Evolutionary conservation across 1,140 invertebrate species (phyloP).

Genomic region (Glossosoma conforme): DNA sequence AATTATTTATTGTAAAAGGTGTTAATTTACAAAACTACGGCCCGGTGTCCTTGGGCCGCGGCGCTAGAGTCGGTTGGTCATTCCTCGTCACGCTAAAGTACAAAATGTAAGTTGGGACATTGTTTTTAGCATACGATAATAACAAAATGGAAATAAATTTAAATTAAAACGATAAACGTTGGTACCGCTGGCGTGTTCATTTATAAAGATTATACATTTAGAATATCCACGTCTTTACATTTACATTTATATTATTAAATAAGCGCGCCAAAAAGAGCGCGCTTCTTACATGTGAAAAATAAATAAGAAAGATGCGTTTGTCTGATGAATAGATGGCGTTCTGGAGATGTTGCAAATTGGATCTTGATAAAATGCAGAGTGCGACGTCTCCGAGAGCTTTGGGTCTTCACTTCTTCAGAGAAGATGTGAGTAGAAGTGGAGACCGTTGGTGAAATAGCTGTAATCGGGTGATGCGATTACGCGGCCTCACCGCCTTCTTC

Average conservation of each 20-base stretch:
- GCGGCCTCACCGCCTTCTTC: conserved; percentile 62
- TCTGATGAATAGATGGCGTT: neutral
- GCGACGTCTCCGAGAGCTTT: conserved; percentile 6
- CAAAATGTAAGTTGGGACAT: conserved; percentile 25
- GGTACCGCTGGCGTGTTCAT: conserved; percentile 20
- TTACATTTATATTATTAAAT: no score
- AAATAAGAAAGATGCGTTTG: conserved; percentile 14
- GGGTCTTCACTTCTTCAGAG: neutral
- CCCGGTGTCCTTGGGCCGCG: conserved; percentile 9
- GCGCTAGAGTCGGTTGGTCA: conserved; percentile 16
- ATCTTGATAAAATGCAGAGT: conserved; percentile 7
- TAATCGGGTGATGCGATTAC: conserved; percentile 40
- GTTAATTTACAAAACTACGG: conserved; percentile 25
- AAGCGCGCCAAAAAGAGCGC: conserved; percentile 7
- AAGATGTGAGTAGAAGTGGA: neutral
- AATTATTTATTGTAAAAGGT: conserved; percentile 30
- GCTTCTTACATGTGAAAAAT: conserved; percentile 17
- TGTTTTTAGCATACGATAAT: conserved; percentile 26
- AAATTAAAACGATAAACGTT: conserved; percentile 23
- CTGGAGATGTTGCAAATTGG: conserved; percentile 1
- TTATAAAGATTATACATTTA: conserved; percentile 16
- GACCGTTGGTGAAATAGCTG: no score
- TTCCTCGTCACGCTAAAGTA: conserved; percentile 22
- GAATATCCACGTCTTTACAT: conserved; percentile 23
- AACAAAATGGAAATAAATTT: conserved; percentile 31